Conservation (phyloP, 2,888 invertebrate genomes). For the Thymelicus acteon region DNA sequence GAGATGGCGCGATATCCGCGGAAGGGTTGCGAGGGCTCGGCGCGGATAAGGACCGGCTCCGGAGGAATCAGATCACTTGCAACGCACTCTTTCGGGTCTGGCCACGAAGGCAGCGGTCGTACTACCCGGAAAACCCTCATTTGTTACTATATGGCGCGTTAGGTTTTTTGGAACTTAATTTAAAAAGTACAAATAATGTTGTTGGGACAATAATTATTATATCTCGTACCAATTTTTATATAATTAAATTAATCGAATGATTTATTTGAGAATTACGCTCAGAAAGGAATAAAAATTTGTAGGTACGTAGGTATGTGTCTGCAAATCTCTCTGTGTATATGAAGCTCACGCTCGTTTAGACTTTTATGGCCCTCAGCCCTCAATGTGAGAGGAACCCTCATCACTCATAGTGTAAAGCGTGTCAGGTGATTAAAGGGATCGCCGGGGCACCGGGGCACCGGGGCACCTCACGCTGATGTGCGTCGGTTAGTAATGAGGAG, state of each 20-base stretch:
- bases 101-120: background rate
- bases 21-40: constrained; percentile 16
- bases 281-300: no score
- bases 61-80: constrained; percentile 18
- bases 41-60: constrained; percentile 12
- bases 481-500: no score
- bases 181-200: no score
- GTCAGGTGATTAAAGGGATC: background rate
- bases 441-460: no score
- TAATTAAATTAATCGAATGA: no score
- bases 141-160: background rate
- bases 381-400: background rate
- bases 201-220: background rate
- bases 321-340: no score
- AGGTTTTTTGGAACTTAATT: no score
- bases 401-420: background rate
- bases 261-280: no score
- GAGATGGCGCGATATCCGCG: constrained; percentile 12
- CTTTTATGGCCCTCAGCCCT: background rate
- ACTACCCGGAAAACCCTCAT: background rate
- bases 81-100: background rate
- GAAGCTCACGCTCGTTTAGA: no score
- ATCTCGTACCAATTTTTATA: background rate
- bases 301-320: no score
- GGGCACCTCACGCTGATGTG: no score